Base-by-base conservation (phyloP, 1,140 invertebrate genomes). In the Tyrophagus putrescentiae region DNA sequence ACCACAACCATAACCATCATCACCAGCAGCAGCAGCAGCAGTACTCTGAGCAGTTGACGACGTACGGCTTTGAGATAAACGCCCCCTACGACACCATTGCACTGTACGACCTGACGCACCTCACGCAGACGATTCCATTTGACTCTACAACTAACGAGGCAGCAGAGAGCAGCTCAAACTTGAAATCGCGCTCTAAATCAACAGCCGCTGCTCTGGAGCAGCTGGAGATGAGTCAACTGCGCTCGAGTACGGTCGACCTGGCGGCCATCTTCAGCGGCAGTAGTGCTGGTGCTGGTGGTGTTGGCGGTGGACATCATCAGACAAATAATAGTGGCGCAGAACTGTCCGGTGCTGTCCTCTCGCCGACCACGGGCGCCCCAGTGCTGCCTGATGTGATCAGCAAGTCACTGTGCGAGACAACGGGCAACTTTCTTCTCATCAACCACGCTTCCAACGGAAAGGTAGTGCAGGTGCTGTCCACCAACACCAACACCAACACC, bases 31-130 rank as follows among this genome's bases (percentile, higher is more conserved):
- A n/a, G n/a, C n/a, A n/a, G n/a, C n/a, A 48, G 13, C 7, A 48
- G 45, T 48, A 48, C 21, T 48, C 45, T 6, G 45, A 18, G 23
- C 45, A 48, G 31, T 29, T 18, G 7, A 48, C 45, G 23, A 18
- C 45, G 21, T 48, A 48, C 18, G 45, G 45, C 23, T 48, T 48
- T 29, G 45, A 48, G 21, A 7, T 48, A 21, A 48, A 48, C 45
- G 45, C 21, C 23, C 45, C 45, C 7, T 48, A 48, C 45, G 45
- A 48, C 18, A 48, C 45, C 7, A 48, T 48, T 18, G 45, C 45
- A 7, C 18, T 48, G 31, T 48, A 48, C 21, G 45, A 48, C 18
- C 45, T 48, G 9, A 48, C 45, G 18, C 45, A 48, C 45, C 21
- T 48, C 7, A n/a, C n/a, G n/a, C 45, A 18, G 18, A 48, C 45